Evolutionary conservation across 2,888 invertebrate genomes (phyloP).

Genomic region (Ophioninae sp.): DNA sequence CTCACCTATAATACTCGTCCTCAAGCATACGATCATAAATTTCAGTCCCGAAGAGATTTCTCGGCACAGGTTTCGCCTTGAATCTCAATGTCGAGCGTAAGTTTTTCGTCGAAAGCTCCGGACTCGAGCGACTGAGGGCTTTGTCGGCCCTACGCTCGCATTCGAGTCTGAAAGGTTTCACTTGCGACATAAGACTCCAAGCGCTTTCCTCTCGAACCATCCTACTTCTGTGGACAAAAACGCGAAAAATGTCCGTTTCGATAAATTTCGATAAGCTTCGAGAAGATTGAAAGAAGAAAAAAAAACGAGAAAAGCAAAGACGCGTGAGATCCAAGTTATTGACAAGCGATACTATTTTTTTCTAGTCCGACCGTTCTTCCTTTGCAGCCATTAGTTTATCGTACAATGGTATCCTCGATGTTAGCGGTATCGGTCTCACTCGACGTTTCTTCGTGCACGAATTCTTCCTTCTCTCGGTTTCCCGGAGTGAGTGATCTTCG

Average conservation of each 20-base stretch:
- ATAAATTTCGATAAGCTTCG: not conserved
- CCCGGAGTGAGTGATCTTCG: slow-evolving; percentile 56
- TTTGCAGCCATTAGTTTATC: slow-evolving; percentile 88
- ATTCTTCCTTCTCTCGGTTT: slow-evolving; percentile 65
- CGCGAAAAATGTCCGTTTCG: not conserved
- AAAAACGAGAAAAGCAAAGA: slow-evolving; percentile 7
- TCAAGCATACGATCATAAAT: slow-evolving; percentile 88
- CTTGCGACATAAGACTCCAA: slow-evolving; percentile 77
- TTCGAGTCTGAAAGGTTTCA: slow-evolving; percentile 78
- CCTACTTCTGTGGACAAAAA: slow-evolving; percentile 73
- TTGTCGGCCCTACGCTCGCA: slow-evolving; percentile 77
- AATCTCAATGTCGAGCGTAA: slow-evolving; percentile 78
- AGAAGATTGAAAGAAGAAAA: not conserved
- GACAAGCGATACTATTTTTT: slow-evolving; percentile 6
- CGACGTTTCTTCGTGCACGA: slow-evolving; percentile 82
- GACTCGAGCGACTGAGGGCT: slow-evolving; percentile 77
- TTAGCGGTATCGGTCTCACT: slow-evolving; percentile 86
- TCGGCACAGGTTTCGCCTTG: slow-evolving; percentile 87
- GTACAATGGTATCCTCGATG: slow-evolving; percentile 87
- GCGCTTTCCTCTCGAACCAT: slow-evolving; percentile 78
- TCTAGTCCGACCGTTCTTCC: slow-evolving; percentile 84
- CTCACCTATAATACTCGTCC: slow-evolving; percentile 83
- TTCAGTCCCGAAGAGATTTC: slow-evolving; percentile 87
- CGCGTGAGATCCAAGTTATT: not conserved
- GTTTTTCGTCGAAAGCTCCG: slow-evolving; percentile 74